Evolutionary conservation across 2,888 invertebrate genomes (phyloP), one percentile per base, ranked within the genome.

Genomic region (Callinectes sapidus): DNA sequence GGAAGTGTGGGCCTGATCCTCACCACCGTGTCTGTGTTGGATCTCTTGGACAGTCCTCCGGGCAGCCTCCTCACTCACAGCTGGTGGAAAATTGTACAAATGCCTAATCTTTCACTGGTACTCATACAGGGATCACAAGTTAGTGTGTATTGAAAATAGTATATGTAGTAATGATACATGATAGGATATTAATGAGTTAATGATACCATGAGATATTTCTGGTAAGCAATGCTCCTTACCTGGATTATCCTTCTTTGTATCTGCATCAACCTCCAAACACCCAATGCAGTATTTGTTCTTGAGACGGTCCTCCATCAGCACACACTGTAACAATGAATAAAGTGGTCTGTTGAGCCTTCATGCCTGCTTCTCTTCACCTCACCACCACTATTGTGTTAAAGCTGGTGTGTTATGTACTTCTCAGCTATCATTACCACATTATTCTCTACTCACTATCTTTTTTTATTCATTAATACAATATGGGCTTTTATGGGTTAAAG

Each of bases 1-100:
- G 28, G 88, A 55, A 6, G 32, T 54, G 14, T 54, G 54, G 28
- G 55, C 13, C 39, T 32, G 35, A 18, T 89, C 89, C 10, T 86
- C 91, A 28, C 42, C 61, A 8, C 32, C 28, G n/a, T 94, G 87
- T 88, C 94, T 71, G 86, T 94, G 94, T 66, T 92, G 92, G 55
- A 91, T 94, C 86, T 94, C 94, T 35, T 92, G 91, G 32, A 94
- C 92, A 48, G 94, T 88, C 54, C 90, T 93, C 28, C 94, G 71
- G 2, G 94, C 94, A 32, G 94, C 94, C 77, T 94, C 90, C 81
- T 94, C 94, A 93, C 94, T 94, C 28, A 94, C 94, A 85, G 94
- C 94, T 94, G 35, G 66, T 35, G 42, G 71, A 32, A 61, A 32
- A 32, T 81, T 39, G 54, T 71, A n/a, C 32, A 48, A 87, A 5